Conservation (phyloP, 2,888 invertebrate genomes). For the Phytoseiulus persimilis region DNA sequence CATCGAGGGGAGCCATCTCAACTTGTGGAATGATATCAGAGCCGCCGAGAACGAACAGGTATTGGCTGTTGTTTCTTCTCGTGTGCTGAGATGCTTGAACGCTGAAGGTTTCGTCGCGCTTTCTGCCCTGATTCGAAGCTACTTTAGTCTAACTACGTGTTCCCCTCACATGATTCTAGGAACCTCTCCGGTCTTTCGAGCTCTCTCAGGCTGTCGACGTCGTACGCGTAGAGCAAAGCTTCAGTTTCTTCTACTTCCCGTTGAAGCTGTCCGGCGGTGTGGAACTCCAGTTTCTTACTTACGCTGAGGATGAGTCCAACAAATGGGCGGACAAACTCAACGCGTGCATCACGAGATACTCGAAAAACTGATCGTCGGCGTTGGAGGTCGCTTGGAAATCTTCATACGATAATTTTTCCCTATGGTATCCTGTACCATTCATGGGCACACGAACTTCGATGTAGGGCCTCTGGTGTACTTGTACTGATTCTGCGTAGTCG, state of each 20-base stretch:
- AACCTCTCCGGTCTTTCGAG: constrained; percentile 10
- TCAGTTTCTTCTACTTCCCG: constrained; percentile 30
- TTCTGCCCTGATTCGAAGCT: neutral
- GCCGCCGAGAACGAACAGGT: constrained; percentile 12
- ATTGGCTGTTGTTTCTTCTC: neutral
- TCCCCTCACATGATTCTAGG: neutral
- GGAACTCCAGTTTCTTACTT: neutral
- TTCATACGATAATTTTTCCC: neutral
- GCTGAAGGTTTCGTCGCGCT: too few relatives aligned
- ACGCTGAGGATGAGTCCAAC: neutral
- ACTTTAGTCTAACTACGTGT: neutral
- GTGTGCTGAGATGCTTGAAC: too few relatives aligned
- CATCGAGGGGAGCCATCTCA: constrained; percentile 14
- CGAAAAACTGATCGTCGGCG: neutral
- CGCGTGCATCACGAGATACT: constrained; percentile 26
- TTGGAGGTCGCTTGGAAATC: neutral
- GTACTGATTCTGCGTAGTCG: too few relatives aligned
- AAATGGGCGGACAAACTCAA: constrained; percentile 22
- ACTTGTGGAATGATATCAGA: constrained; percentile 17
- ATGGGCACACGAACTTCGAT: too few relatives aligned
- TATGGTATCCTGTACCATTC: too few relatives aligned
- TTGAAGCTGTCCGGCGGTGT: neutral
- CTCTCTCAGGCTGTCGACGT: constrained; percentile 12
- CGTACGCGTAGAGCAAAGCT: constrained; percentile 22
- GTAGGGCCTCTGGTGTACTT: too few relatives aligned